Evolutionary conservation across 2,113 vertebrate genomes (phyloP), one percentile per base, ranked within the genome.

Genomic region (Tautogolabrus adspersus): DNA sequence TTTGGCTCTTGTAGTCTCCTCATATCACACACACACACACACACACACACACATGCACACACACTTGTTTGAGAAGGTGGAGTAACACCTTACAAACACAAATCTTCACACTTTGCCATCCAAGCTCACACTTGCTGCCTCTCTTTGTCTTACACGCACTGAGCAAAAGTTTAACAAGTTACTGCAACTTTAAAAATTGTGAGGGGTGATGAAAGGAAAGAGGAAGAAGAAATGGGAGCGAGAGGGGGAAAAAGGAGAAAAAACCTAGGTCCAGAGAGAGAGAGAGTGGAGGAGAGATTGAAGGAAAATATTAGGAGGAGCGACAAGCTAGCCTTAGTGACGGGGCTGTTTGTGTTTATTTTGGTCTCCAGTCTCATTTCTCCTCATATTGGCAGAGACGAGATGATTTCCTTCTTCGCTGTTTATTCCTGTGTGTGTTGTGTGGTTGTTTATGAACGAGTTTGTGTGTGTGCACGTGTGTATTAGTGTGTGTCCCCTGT

Each of bases 261-360:
- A 73, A 34, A 34, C 30, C 30, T 34, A 5, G 30, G 30, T 34
- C 66, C 60, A 56, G 52, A 7, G 1, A 63, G 63, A 75, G 37
- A 76, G 66, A 40, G 21, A 52, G 21, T n/a, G 57, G 6, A 56
- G 63, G 64, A 38, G 42, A 46, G 58, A 86, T 55, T 66, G 72
- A 74, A 74, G 62, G 68, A 66, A 75, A 73, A 81, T 82, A 79
- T 90, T 81, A 85, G 81, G 38, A 49, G 69, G 52, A 81, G 54
- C 11, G 74, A 85, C 75, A 64, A 78, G 56, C 44, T 12, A 47
- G 88, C 66, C 79, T 77, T 62, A 69, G 83, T 49, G 75, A 90
- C 82, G 72, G 66, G 64, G 10, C 74, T 84, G 84, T 84, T 81
- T 85, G 79, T 83, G 84, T 89, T 88, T 88, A 79, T 87, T 87